These are phyloP conservation scores for Azorinus chamasolen DNA, from an alignment of 2,888 invertebrate species.

Conservation along the genomic window DNA sequence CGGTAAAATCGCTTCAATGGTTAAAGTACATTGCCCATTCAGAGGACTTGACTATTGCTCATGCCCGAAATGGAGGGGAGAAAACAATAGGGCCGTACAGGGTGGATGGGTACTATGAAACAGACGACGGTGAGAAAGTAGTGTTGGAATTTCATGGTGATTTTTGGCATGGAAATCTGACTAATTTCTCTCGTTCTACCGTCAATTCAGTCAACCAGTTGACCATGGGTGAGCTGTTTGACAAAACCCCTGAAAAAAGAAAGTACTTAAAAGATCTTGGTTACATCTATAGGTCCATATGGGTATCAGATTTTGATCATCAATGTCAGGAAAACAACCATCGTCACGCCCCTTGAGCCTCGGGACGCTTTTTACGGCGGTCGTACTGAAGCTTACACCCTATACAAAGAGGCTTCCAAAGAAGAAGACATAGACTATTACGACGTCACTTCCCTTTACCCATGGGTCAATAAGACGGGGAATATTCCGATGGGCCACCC, in stretches of 20 bases:
- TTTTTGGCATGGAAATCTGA: too few relatives aligned
- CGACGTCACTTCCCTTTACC: slow-evolving; percentile 53
- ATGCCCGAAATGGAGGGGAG: slow-evolving; percentile 44
- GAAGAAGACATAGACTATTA: slow-evolving; percentile 67
- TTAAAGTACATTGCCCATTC: slow-evolving; percentile 37
- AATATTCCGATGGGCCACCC: slow-evolving; percentile 71
- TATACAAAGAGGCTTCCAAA: slow-evolving; percentile 54
- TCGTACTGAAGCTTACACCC: slow-evolving; percentile 65
- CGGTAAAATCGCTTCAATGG: slow-evolving; percentile 48
- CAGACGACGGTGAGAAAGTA: slow-evolving; percentile 14
- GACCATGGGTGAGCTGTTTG: slow-evolving; percentile 45
- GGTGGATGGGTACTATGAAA: too few relatives aligned
- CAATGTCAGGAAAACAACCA: too few relatives aligned
- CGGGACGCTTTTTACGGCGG: slow-evolving; percentile 79
- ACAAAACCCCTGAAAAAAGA: slow-evolving; percentile 38
- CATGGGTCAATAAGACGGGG: slow-evolving; percentile 59
- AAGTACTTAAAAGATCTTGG: slow-evolving; percentile 34
- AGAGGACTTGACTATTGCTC: slow-evolving; percentile 23
- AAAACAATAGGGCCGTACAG: slow-evolving; percentile 34
- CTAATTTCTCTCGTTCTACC: too few relatives aligned
- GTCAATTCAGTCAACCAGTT: slow-evolving; percentile 37
- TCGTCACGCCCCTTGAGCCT: too few relatives aligned
- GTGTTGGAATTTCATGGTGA: too few relatives aligned
- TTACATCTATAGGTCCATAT: too few relatives aligned
- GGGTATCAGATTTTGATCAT: too few relatives aligned